phyloP scores from a whole-genome alignment of 2,888 invertebrate species.

The Dromius quadrimaculatus region DNA sequence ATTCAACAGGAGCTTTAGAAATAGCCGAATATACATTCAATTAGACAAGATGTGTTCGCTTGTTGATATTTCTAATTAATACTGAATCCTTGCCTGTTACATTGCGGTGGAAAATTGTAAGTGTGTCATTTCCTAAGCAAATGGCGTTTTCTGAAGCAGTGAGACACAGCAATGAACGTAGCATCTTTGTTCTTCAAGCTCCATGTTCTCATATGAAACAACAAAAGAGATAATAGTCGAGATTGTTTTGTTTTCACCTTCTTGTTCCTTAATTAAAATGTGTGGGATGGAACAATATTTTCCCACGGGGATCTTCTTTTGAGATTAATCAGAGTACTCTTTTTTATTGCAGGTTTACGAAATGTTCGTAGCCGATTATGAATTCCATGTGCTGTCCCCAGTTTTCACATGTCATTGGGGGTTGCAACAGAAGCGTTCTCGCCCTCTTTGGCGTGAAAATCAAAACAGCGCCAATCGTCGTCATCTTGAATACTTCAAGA shows the following conservation, averaged over 20 bases:
- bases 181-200: neutral
- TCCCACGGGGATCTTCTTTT: no score
- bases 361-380: conserved; percentile 90
- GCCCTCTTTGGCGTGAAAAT: conserved; percentile 88
- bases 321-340: no score
- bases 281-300: no score
- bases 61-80: neutral
- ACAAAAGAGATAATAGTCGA: conserved; percentile 29
- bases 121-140: conserved; percentile 32
- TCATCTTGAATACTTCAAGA: conserved; percentile 85
- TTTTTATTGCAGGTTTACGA: conserved; percentile 82
- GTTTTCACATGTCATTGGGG: conserved; percentile 94
- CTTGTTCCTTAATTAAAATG: conserved; percentile 35
- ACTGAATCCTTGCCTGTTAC: no score
- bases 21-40: neutral
- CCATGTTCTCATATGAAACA: conserved; percentile 23
- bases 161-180: neutral
- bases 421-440: conserved; percentile 80
- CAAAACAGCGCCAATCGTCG: conserved; percentile 87
- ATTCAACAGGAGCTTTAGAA: no score
- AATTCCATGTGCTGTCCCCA: conserved; percentile 88
- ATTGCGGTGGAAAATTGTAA: conserved; percentile 40
- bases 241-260: conserved; percentile 17
- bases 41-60: neutral
- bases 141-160: conserved; percentile 8